A percentile compares a stretch with the other conserved stretches of the same genome.
phyloP scores from a whole-genome alignment of 2,888 invertebrate genomes.

The Lamellibrachia columna region DNA sequence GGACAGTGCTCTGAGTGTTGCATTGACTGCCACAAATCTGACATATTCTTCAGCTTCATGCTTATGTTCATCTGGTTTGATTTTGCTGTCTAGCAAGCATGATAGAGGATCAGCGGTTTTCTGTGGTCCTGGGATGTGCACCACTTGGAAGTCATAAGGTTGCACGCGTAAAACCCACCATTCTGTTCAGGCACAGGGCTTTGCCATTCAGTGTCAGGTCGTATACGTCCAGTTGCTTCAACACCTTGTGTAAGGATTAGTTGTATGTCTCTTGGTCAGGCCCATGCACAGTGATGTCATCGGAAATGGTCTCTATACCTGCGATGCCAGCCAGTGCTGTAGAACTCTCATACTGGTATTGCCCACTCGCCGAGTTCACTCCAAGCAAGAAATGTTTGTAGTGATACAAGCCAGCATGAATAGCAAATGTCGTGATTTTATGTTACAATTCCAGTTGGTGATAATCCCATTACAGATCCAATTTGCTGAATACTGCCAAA shows the following conservation, averaged over 20 bases:
- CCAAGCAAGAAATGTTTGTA: slow-evolving; percentile 17
- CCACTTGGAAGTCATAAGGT: too few relatives aligned
- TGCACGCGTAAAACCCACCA: too few relatives aligned
- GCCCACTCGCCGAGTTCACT: not conserved
- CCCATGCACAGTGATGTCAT: slow-evolving; percentile 13
- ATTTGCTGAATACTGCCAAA: slow-evolving; percentile 21
- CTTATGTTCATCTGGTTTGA: too few relatives aligned
- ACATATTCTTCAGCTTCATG: too few relatives aligned
- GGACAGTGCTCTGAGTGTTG: too few relatives aligned
- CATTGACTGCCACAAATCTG: too few relatives aligned
- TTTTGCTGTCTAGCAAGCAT: too few relatives aligned
- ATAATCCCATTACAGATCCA: slow-evolving; percentile 30
- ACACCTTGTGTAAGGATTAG: not conserved
- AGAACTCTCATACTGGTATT: not conserved
- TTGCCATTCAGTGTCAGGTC: too few relatives aligned
- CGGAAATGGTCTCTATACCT: not conserved
- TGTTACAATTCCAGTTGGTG: slow-evolving; percentile 21
- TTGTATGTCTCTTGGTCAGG: not conserved
- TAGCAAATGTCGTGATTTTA: slow-evolving; percentile 22
- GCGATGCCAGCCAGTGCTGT: slow-evolving; percentile 19
- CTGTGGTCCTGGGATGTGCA: too few relatives aligned
- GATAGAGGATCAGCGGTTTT: too few relatives aligned
- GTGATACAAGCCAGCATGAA: slow-evolving; percentile 13
- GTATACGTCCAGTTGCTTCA: not conserved
- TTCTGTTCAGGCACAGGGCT: too few relatives aligned